Conservation (phyloP, 2,113 vertebrate species). For the Corythoichthys intestinalis region DNA sequence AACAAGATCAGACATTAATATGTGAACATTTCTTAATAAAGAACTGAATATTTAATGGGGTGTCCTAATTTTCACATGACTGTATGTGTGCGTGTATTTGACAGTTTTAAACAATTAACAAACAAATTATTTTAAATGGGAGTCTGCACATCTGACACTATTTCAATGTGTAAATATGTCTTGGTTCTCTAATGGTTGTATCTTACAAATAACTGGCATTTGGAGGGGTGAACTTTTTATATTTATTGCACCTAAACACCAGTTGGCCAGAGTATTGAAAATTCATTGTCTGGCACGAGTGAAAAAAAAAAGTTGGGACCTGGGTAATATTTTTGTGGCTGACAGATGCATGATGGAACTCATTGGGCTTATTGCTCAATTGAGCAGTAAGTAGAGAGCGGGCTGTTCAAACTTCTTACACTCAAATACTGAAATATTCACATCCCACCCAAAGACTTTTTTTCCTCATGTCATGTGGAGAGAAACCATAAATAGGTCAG, state of each 20-base stretch:
- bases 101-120: no score
- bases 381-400: background rate
- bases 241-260: background rate
- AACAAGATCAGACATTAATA: no score
- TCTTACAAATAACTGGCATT: no score
- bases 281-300: background rate
- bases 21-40: no score
- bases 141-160: no score
- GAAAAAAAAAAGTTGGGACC: background rate
- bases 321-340: background rate
- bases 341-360: background rate
- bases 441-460: constrained; percentile 24
- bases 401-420: constrained; percentile 11
- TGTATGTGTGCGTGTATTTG: no score
- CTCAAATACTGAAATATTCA: constrained; percentile 42
- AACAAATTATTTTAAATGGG: no score
- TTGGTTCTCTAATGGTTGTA: no score
- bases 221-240: background rate
- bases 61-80: no score
- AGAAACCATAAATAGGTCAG: constrained; percentile 45
- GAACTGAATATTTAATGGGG: no score
- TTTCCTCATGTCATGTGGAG: constrained; percentile 34
- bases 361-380: background rate
- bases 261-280: background rate
- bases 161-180: no score